Evolutionary conservation across 2,797 vertebrate species (phyloP), one percentile per base, ranked within the genome.

Genomic region (Cryptoblepharus egeriae): DNA sequence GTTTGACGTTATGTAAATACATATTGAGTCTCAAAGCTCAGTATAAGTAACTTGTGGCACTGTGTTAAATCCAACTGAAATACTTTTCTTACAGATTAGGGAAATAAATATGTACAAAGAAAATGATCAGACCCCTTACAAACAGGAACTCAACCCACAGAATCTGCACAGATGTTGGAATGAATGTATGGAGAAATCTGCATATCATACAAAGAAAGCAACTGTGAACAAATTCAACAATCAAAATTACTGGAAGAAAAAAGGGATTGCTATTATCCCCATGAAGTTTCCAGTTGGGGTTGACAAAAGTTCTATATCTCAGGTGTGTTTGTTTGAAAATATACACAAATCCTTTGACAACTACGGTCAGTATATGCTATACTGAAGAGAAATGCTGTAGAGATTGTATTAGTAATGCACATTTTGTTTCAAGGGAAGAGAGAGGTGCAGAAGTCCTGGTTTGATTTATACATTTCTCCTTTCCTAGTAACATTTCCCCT

Each of bases 81-180:
- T 71, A 81, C 63, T 60, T n/a, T 71, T 87, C 20, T 92, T 94
- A 84, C 94, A 99, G 98, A 86, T 99, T 65, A 95, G 95, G 39
- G 96, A 98, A 95, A 94, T 96, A 84, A 99, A 98, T 93, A 97
- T 98, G 97, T 98, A 98, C 93, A 95, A 90, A 68, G 95, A 94
- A 18, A 85, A 93, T 0, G 93, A 87, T 90, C 75, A 94, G 80
- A 97, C 96, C 1, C 96, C 95, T 92, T 98, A 96, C 94, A 97
- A 97, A 90, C 93, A 97, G 75, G 88, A 94, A 10, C 96, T 98
- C 92, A 96, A 93, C 89, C 93, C 97, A 0, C 93, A 96, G 74
- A 96, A 96, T 84, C 82, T 98, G 88, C 82, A 88, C 75, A 95
- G 88, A 57, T 98, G 97, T 91, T 98, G 97, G 98, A 92, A 96